Evolutionary conservation across 2,888 invertebrate genomes (phyloP).

Genomic region (Celastrina argiolus): DNA sequence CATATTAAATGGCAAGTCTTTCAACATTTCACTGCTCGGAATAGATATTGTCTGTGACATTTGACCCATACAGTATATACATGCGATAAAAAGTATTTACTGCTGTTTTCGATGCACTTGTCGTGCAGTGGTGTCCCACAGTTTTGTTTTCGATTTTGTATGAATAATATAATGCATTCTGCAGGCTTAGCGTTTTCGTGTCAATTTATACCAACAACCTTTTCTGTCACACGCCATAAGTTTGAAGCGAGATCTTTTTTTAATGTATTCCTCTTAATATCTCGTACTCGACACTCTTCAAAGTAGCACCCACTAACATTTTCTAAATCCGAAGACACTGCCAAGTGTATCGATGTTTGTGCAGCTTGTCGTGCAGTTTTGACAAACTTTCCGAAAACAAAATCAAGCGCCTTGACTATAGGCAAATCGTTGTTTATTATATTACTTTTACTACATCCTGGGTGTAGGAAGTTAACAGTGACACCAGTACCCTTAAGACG

Average conservation of each 20-base stretch:
- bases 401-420: conserved; percentile 45
- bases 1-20: background rate
- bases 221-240: conserved; percentile 82
- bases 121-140: too few relatives aligned
- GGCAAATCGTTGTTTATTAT: conserved; percentile 52
- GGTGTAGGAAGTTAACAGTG: conserved; percentile 88
- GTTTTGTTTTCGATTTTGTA: too few relatives aligned
- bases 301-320: conserved; percentile 81
- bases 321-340: conserved; percentile 72
- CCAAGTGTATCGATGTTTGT: conserved; percentile 76
- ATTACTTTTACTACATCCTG: conserved; percentile 84
- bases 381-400: conserved; percentile 32
- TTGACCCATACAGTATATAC: background rate
- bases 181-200: background rate
- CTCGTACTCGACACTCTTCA: conserved; percentile 69
- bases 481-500: conserved; percentile 83
- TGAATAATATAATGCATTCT: background rate
- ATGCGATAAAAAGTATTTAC: background rate
- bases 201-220: conserved; percentile 42
- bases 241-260: conserved; percentile 73
- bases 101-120: background rate
- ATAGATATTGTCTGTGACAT: background rate
- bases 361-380: conserved; percentile 57
- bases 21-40: background rate
- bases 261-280: conserved; percentile 56